Evolutionary conservation across 2,888 invertebrate species (phyloP), one percentile per base, ranked within the genome.

Genomic region (Globia sparganii): DNA sequence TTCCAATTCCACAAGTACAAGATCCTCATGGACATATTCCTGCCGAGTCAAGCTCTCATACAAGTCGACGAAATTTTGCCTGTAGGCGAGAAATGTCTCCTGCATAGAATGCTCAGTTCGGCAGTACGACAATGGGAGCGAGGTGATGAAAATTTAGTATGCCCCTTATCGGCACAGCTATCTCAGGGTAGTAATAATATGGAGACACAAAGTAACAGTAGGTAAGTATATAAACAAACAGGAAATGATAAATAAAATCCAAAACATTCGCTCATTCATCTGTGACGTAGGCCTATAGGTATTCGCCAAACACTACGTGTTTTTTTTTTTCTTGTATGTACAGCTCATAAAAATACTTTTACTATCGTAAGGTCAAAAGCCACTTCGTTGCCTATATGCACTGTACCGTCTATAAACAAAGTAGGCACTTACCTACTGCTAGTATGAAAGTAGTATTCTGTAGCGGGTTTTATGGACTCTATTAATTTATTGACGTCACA

Each of bases 1-100:
- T 96, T 97, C 86, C 97, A 97, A 91, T 97, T 97, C 89, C 94
- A 97, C 89, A 97, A 97, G 89, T 97, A 97, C 90, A 96, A 97
- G 90, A 92, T 97, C 15, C 92, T 97, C 6, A 96, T 97, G 93
- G 97, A 97, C 87, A 92, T 97, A 83, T 96, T 98, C 85, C 93
- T 97, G 61, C 97, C 97, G 13, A 97, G 96, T 74, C 95, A 94
- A 84, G 91, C 94, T 70, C 91, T 96, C 13, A 78, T 96, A 28
- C 90, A 94, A 75, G 90, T 94, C 3, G 94, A 96, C 68, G 94
- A 94, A 77, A 91, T 89, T 46, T 90, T 97, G 61, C 92, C 94
- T 9, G 73, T 92, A 34, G 90, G 92, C n/a, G 97, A 97, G 90
- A 96, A 94, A 79, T 96, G 96, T 79, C 89, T 95, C 25, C 86